Base-by-base conservation (phyloP, 1,140 invertebrate genomes). In the Wasmannia auropunctata region DNA sequence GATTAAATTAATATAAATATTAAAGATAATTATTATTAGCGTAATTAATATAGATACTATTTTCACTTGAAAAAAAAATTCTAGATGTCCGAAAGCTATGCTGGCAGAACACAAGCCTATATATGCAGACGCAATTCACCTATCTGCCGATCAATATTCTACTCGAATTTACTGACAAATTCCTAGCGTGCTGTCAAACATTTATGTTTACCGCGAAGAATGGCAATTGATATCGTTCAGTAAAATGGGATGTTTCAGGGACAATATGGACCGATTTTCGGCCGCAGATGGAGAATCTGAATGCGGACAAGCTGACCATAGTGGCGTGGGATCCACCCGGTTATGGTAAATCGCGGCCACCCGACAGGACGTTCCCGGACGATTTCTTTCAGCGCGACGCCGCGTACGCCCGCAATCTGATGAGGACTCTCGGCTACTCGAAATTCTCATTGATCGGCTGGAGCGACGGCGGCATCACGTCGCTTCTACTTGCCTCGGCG, bases 251-350 rank as follows among this genome's bases (percentile, higher is more conserved):
- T 77, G 65, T 86, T 87, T 37, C 31, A 96, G 96, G 97, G 40
- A 96, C 96, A 16, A 97, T 97, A 54, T 98, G 97, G 96, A 98
- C 97, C 1, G 97, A 98, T 92, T 98, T 98, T 91, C 97, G 96
- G 86, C 97, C 97, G 1, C 98, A 98, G 95, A 95, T 98, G 10
- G 96, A 97, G 87, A 95, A 96, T 16, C 94, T 98, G 19, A 95
- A 97, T 87, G 95, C 95, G 86, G 95, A 96, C 0, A 96, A 97
- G 87, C 97, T 98, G 80, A 98, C 97, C 11, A 88, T 98, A 14
- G 95, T 98, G n/a, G 97, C 96, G 0, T 98, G 98, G 97, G 98
- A 99, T 95, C 98, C 98, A 5, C 97, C 98, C 3, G 98, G 98
- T 2, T 98, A 98, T 95, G 98, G 98, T 8, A 97, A 97, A 79